These are phyloP conservation scores for Spondyliosoma cantharus DNA, from an alignment of 2,797 vertebrate species.

Conservation along the genomic window DNA sequence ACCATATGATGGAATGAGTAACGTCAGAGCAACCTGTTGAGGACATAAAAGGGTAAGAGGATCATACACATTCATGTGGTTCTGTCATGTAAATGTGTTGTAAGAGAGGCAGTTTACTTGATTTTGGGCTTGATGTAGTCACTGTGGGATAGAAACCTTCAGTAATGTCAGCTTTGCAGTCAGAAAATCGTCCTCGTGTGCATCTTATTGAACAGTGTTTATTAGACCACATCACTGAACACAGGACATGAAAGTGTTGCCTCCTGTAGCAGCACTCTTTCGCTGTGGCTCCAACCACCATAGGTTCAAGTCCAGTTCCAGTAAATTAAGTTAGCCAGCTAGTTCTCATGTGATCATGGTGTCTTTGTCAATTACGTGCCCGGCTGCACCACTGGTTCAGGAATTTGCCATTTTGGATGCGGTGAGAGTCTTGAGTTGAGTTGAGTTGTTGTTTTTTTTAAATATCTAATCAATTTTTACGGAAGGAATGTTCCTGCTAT, in stretches of 20 bases:
- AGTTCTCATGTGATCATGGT: slow-evolving; percentile 70
- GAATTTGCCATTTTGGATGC: slow-evolving; percentile 11
- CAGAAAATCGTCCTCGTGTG: too few relatives aligned
- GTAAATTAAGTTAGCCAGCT: slow-evolving; percentile 66
- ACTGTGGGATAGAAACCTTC: background rate
- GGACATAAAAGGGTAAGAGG: slow-evolving; percentile 4
- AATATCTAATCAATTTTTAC: background rate
- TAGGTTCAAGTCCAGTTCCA: slow-evolving; percentile 24
- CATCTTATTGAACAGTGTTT: background rate
- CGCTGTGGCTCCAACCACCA: background rate
- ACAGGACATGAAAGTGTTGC: background rate
- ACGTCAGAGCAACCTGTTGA: background rate
- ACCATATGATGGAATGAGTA: background rate
- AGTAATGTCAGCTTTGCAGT: background rate
- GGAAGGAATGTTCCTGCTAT: background rate
- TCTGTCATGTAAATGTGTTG: background rate
- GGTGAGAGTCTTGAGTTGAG: slow-evolving; percentile 25
- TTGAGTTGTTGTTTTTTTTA: background rate
- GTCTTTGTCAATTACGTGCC: slow-evolving; percentile 29
- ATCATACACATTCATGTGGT: background rate
- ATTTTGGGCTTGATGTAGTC: background rate
- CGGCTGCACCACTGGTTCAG: slow-evolving; percentile 3
- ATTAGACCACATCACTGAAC: background rate
- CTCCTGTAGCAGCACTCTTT: background rate
- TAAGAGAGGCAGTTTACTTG: background rate